A percentile compares a stretch with the other conserved stretches of the same genome.
These are phyloP conservation scores for Coregonus ussuriensis DNA, from an alignment of 2,797 vertebrate genomes.

Conservation along the genomic window DNA sequence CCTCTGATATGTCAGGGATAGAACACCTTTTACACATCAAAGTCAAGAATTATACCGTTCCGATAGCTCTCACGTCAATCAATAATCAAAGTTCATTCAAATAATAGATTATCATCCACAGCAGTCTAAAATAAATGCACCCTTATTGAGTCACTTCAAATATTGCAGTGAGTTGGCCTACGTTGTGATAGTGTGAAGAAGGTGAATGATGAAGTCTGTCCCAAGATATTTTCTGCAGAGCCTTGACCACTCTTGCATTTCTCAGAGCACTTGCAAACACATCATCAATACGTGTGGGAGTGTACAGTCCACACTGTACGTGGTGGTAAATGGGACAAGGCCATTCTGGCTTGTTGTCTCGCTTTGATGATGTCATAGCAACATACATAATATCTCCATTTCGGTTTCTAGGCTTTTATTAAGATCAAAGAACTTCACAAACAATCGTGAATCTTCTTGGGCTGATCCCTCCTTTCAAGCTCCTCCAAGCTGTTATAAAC, in stretches of 20 bases:
- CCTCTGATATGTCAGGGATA: too few species aligned
- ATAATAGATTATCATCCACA: too few species aligned
- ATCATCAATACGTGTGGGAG: too few species aligned
- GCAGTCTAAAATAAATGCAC: background rate
- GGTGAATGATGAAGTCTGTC: background rate
- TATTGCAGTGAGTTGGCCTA: background rate
- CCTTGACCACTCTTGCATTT: too few species aligned
- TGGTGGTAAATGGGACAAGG: too few species aligned
- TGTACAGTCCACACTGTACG: too few species aligned
- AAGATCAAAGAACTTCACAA: slow-evolving; percentile 15
- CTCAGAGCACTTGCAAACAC: too few species aligned
- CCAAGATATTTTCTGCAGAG: too few species aligned
- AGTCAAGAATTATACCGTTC: too few species aligned
- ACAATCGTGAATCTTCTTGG: slow-evolving; percentile 14
- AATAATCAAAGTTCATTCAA: too few species aligned
- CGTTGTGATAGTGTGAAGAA: background rate
- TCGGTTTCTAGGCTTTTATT: slow-evolving; percentile 17
- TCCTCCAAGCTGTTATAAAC: background rate
- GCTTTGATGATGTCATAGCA: slow-evolving; percentile 17
- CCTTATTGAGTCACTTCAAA: background rate
- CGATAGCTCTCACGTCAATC: too few species aligned
- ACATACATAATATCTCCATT: slow-evolving; percentile 5
- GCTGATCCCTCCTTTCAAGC: background rate
- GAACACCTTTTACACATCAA: too few species aligned
- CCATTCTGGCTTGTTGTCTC: background rate